Evolutionary conservation across 2,113 vertebrate genomes (phyloP).

Genomic region (Cyanoliseus patagonus): DNA sequence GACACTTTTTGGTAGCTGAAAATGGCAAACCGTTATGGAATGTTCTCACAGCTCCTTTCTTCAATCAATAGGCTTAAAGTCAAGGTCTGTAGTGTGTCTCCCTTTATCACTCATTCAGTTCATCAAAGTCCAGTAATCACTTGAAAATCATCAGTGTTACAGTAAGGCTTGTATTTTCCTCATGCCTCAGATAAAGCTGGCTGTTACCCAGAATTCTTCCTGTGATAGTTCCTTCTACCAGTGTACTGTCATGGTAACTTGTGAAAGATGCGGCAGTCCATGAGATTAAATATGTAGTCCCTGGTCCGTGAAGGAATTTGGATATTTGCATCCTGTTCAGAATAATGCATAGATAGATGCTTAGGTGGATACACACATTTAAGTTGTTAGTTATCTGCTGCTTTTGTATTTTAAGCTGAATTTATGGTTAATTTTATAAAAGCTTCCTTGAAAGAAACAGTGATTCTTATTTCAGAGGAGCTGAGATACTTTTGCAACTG

Average conservation of each 20-base stretch:
- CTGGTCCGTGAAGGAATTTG: background rate
- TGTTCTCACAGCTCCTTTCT: background rate
- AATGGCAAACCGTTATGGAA: background rate
- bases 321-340: background rate
- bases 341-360: background rate
- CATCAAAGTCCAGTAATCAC: background rate
- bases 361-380: background rate
- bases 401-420: background rate
- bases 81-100: background rate
- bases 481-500: background rate
- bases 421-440: background rate
- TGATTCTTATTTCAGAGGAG: background rate
- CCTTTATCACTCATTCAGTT: background rate
- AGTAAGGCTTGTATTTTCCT: background rate
- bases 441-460: background rate
- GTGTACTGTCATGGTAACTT: background rate
- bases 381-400: background rate
- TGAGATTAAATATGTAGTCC: background rate
- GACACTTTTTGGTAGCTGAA: background rate
- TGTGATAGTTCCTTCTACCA: background rate
- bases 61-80: background rate
- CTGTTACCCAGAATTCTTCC: background rate
- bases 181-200: background rate
- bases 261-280: background rate
- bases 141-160: background rate